A percentile compares a stretch with the other conserved stretches of the same genome.
Conservation (phyloP, 2,888 invertebrate genomes). For the Pheosia tremula region DNA sequence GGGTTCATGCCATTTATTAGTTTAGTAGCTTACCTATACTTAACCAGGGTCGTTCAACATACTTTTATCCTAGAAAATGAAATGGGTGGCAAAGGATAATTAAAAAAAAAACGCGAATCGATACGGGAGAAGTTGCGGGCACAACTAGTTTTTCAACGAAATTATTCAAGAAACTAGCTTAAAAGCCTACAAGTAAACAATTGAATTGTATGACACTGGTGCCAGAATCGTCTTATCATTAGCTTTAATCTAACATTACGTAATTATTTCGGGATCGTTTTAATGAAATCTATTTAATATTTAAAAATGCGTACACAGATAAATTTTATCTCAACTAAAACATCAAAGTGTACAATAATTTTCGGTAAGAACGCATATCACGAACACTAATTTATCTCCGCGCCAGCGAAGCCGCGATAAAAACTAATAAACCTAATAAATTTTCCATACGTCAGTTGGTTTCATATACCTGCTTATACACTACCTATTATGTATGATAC, state of each 20-base stretch:
- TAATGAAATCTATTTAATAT: neutral
- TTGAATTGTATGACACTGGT: no score
- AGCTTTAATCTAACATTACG: constrained; percentile 14
- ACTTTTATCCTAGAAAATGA: no score
- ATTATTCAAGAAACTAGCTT: no score
- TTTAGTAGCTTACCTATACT: no score
- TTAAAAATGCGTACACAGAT: neutral
- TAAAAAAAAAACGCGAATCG: no score
- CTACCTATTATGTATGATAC: constrained; percentile 28
- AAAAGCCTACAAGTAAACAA: no score
- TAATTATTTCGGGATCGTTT: constrained; percentile 11
- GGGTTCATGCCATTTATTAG: no score
- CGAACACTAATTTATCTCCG: constrained; percentile 28
- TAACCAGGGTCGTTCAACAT: no score
- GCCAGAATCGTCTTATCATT: no score
- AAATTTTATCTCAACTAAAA: constrained; percentile 16
- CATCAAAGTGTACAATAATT: constrained; percentile 33
- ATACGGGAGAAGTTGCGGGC: no score
- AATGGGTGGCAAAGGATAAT: no score
- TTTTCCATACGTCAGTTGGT: constrained; percentile 24
- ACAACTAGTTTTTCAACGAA: no score
- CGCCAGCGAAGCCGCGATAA: constrained; percentile 21
- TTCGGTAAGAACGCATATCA: constrained; percentile 25
- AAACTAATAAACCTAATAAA: constrained; percentile 26
- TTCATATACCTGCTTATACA: constrained; percentile 19